Conservation (phyloP, 2,113 vertebrate genomes). For the Alouatta palliata region DNA sequence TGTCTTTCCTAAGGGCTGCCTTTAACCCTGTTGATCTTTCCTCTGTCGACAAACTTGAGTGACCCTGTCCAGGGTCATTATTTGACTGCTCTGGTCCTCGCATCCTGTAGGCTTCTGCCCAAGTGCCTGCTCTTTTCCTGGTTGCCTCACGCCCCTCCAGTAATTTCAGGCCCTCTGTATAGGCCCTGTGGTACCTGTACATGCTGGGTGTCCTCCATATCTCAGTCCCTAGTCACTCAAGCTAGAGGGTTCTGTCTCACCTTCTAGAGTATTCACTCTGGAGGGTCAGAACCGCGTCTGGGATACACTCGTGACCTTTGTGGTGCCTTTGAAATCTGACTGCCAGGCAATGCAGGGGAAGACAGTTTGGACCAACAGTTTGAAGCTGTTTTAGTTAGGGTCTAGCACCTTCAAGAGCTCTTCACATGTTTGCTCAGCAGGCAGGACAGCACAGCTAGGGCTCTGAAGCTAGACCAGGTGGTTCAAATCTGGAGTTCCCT, state of each 20-base stretch:
- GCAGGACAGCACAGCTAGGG: no score
- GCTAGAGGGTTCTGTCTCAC: neutral
- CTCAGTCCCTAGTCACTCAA: neutral
- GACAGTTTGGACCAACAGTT: neutral
- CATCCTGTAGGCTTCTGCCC: neutral
- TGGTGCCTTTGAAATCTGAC: neutral
- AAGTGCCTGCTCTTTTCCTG: neutral
- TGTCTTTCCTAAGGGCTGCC: neutral
- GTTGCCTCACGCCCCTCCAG: neutral
- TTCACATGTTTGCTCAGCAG: neutral
- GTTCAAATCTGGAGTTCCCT: neutral
- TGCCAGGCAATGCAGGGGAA: neutral
- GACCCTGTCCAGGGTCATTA: neutral
- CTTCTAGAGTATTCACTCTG: neutral
- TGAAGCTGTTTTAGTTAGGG: neutral
- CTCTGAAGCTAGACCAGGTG: neutral
- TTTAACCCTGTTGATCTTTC: neutral
- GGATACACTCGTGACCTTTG: fast-evolving
- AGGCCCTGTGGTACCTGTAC: neutral
- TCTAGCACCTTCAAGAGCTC: neutral
- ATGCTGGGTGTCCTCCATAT: no score
- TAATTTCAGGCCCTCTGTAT: neutral
- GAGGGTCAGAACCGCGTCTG: no score
- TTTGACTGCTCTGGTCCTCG: neutral
- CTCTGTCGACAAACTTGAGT: neutral